Conservation (phyloP, 1,140 invertebrate species). For the Arion vulgaris region DNA sequence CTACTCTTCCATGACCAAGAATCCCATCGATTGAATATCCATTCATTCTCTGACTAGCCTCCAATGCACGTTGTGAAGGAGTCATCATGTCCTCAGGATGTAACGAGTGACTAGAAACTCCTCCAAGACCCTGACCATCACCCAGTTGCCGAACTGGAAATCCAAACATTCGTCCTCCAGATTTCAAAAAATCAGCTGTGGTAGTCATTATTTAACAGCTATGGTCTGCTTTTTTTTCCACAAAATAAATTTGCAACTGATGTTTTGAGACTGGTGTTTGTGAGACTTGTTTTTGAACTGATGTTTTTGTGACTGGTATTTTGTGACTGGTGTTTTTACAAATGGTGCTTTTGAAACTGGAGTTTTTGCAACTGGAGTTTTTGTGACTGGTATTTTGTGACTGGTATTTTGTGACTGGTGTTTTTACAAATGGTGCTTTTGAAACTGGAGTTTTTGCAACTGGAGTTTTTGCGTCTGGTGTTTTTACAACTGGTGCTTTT, state of each 20-base stretch:
- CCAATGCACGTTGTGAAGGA: not conserved
- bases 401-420: no score
- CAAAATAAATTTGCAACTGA: not conserved
- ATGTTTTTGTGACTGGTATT: no score
- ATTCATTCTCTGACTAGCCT: constrained; percentile 20
- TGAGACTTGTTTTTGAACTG: not conserved
- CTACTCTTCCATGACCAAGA: constrained; percentile 9
- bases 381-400: no score
- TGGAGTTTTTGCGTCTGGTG: no score
- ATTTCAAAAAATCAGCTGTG: constrained; percentile 21
- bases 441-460: no score
- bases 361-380: no score
- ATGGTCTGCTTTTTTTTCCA: not conserved
- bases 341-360: no score
- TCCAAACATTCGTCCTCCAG: constrained; percentile 20
- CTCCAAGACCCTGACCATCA: constrained; percentile 7
- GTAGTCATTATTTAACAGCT: not conserved
- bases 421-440: no score
- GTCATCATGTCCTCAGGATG: constrained; percentile 24
- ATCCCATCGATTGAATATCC: constrained; percentile 25
- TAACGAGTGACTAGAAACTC: not conserved
- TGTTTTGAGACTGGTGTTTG: not conserved
- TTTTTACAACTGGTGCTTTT: no score
- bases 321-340: no score
- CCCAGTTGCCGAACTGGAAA: not conserved